These are phyloP conservation scores for Proisotoma minuta DNA, from an alignment of 2,888 invertebrate species.

Conservation along the genomic window DNA sequence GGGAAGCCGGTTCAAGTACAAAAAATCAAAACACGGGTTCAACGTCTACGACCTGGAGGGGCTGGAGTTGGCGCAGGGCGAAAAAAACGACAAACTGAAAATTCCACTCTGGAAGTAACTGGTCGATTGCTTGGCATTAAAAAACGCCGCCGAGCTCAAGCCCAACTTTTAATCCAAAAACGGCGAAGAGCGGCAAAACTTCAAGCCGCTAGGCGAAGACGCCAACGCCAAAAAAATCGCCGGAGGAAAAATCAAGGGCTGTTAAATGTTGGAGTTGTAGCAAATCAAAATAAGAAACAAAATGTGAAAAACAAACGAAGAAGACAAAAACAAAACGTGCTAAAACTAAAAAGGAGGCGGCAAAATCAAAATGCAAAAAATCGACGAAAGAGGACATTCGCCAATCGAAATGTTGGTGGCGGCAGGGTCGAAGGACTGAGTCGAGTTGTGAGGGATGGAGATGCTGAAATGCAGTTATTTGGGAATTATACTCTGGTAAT, in stretches of 20 bases:
- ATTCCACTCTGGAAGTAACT: neutral
- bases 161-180: neutral
- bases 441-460: constrained; percentile 38
- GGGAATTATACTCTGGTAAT: constrained; percentile 47
- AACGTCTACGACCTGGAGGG: neutral
- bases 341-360: constrained; percentile 16
- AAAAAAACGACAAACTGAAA: neutral
- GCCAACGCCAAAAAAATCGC: constrained; percentile 13
- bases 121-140: neutral
- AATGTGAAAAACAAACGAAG: constrained; percentile 5
- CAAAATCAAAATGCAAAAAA: constrained; percentile 17
- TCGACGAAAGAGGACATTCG: constrained; percentile 19
- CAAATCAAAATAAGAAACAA: constrained; percentile 11
- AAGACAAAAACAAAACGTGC: neutral
- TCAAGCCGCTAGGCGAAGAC: constrained; percentile 10
- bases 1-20: neutral
- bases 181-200: neutral
- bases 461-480: constrained; percentile 46
- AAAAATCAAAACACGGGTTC: neutral
- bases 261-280: constrained; percentile 13
- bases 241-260: constrained; percentile 5
- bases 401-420: constrained; percentile 39
- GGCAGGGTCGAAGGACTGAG: constrained; percentile 45
- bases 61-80: neutral
- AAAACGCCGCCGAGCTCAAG: neutral